Evolutionary conservation across 1,140 invertebrate genomes (phyloP).

Genomic region (Zelostemma sp.): DNA sequence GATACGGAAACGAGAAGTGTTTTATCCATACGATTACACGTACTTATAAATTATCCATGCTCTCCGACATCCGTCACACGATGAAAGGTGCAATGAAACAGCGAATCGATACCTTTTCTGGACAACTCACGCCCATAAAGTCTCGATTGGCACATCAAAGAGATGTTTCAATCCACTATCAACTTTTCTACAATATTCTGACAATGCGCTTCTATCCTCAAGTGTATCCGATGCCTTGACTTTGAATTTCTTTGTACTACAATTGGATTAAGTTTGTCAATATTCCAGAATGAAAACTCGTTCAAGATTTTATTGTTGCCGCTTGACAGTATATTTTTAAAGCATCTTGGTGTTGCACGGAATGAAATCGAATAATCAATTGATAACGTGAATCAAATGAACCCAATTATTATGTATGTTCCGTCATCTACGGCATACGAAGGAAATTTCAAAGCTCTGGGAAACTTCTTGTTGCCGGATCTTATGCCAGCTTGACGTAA

Average conservation of each 20-base stretch:
- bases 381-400: constrained; percentile 23
- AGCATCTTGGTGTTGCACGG: background rate
- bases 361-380: constrained; percentile 4
- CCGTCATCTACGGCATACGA: constrained; percentile 29
- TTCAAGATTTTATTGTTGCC: no score
- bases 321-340: background rate
- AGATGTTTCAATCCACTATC: constrained; percentile 25
- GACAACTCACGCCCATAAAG: constrained; percentile 15
- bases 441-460: constrained; percentile 54
- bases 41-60: constrained; percentile 38
- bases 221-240: background rate
- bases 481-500: constrained; percentile 61
- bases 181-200: constrained; percentile 17
- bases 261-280: background rate
- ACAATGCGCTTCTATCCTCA: background rate
- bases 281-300: no score
- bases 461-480: constrained; percentile 50
- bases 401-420: constrained; percentile 46
- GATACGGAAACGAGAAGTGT: constrained; percentile 29
- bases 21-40: constrained; percentile 21
- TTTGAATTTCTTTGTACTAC: constrained; percentile 10
- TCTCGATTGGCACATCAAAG: constrained; percentile 26
- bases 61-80: constrained; percentile 9
- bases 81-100: constrained; percentile 14
- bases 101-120: constrained; percentile 23